Conservation (phyloP, 2,888 invertebrate genomes). For the Eupithecia dodoneata region DNA sequence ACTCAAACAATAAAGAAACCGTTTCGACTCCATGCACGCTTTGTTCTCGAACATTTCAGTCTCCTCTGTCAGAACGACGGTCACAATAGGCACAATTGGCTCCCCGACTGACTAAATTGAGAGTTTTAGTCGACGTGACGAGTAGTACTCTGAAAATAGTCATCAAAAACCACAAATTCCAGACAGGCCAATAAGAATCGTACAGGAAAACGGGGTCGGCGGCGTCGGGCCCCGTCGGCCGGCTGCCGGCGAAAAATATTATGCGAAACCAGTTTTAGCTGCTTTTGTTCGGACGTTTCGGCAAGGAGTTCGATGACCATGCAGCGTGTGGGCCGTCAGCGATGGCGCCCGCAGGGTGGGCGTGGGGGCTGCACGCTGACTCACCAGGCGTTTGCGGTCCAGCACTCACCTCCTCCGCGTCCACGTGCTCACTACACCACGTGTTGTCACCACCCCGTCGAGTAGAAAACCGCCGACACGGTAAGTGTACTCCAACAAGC, state of each 20-base stretch:
- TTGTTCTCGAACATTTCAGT: constrained; percentile 47
- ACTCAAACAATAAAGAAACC: constrained; percentile 47
- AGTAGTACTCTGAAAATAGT: constrained; percentile 52
- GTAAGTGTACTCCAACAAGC: constrained; percentile 99
- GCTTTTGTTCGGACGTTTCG: constrained; percentile 77
- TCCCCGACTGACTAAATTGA: constrained; percentile 30
- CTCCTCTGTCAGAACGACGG: constrained; percentile 28
- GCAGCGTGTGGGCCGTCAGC: constrained; percentile 62
- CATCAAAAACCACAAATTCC: constrained; percentile 48
- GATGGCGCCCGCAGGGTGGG: constrained; percentile 12
- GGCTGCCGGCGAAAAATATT: constrained; percentile 68
- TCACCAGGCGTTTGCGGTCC: constrained; percentile 67
- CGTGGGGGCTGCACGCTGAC: constrained; percentile 63
- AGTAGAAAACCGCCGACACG: constrained; percentile 88
- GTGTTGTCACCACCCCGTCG: constrained; percentile 44
- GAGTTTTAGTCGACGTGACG: constrained; percentile 39
- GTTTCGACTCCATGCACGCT: constrained; percentile 43
- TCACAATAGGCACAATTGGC: constrained; percentile 35
- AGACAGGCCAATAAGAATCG: constrained; percentile 55
- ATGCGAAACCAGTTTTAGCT: constrained; percentile 78
- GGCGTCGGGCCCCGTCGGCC: constrained; percentile 44
- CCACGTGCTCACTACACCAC: constrained; percentile 60
- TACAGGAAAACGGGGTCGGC: constrained; percentile 64
- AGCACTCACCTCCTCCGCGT: constrained; percentile 12
- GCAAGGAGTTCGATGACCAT: constrained; percentile 79